Percentiles rank a stretch among this genome's conserved stretches.
phyloP scores from a whole-genome alignment of 2,888 invertebrate genomes.

The Apamea crenata region DNA sequence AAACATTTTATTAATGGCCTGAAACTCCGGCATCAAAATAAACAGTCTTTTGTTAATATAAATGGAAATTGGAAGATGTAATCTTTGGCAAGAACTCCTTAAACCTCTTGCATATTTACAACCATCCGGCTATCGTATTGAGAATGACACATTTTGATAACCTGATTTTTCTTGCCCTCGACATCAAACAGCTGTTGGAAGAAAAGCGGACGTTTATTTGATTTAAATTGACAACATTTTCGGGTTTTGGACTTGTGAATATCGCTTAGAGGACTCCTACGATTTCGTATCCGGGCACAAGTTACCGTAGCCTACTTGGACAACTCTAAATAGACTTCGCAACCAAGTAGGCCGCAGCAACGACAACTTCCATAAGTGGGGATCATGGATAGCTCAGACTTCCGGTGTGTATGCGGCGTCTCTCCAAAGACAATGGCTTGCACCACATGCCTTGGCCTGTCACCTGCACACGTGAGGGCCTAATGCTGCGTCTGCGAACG shows the following conservation, averaged over 20 bases:
- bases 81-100: neutral
- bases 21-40: constrained; percentile 8
- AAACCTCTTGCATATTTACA: neutral
- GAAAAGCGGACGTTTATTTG: neutral
- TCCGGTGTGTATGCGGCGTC: neutral
- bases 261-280: no score
- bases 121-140: neutral
- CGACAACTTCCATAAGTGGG: neutral
- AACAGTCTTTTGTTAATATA: constrained; percentile 13
- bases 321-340: neutral
- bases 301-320: neutral
- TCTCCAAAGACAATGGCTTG: neutral
- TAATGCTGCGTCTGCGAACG: no score
- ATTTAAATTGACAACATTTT: neutral
- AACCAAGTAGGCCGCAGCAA: no score
- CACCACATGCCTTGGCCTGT: no score
- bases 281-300: no score
- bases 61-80: constrained; percentile 11
- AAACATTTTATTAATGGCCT: constrained; percentile 1
- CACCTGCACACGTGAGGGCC: no score
- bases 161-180: neutral
- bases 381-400: neutral
- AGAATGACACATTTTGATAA: neutral
- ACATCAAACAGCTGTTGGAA: neutral
- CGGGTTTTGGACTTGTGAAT: neutral